Conservation (phyloP, 2,888 invertebrate species). For the Andrena dorsata region DNA sequence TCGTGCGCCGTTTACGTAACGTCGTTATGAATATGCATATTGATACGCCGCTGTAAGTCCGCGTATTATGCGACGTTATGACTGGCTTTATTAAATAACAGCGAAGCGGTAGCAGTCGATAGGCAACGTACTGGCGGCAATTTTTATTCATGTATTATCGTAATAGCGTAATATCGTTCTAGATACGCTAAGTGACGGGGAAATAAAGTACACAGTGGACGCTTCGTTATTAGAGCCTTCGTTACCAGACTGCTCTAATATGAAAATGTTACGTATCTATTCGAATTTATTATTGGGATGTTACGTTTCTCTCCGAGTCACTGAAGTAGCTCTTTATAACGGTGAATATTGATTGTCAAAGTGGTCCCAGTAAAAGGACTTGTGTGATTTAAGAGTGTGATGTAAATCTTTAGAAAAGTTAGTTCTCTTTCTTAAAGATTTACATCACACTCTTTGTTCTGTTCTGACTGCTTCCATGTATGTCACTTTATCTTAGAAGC, state of each 20-base stretch:
- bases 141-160: slow-evolving; percentile 15
- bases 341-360: too few species aligned
- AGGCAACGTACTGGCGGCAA: background rate
- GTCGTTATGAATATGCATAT: slow-evolving; percentile 33
- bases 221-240: background rate
- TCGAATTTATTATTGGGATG: too few species aligned
- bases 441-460: too few species aligned
- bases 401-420: too few species aligned
- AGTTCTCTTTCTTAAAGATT: too few species aligned
- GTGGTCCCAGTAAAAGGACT: too few species aligned
- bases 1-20: slow-evolving; percentile 19
- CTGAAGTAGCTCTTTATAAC: too few species aligned
- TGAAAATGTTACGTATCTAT: background rate
- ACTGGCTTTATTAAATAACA: slow-evolving; percentile 7
- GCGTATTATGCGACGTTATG: slow-evolving; percentile 28
- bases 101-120: background rate
- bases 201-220: slow-evolving; percentile 8
- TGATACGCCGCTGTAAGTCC: slow-evolving; percentile 20
- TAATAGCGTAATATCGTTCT: slow-evolving; percentile 1
- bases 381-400: too few species aligned
- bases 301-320: too few species aligned
- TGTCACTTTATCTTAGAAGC: too few species aligned
- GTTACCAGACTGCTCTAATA: background rate
- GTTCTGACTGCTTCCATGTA: too few species aligned
- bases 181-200: background rate